Evolutionary conservation across 30 jellyfish, hydroid and myxozoan species (phyloP), one percentile per base, ranked within the genome.

Genomic region (Sanderia malayensis): DNA sequence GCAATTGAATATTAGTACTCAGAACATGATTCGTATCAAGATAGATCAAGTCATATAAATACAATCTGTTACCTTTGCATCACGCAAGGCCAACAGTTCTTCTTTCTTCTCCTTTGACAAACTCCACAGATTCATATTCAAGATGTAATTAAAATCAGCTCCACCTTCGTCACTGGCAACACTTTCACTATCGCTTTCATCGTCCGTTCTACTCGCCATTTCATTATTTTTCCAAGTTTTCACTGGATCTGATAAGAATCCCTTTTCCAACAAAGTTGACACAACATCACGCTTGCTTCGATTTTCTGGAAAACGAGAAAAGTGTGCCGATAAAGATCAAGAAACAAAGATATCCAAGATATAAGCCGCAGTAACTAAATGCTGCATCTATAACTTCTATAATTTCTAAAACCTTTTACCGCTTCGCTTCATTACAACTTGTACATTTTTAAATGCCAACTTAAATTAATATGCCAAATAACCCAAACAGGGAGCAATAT

Each of bases 161-260:
- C 97, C 97, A 62, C 66, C 71, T 30, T 47, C 84, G 17, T 63
- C 85, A 63, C 95, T 71, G 24, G 73, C 53, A 64, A 84, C 82
- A 23, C 90, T 73, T 10, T 83, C 89, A 1, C 83, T 90, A 49
- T 77, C 94, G 74, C 96, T 86, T 15, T 67, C 95, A 78, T 78
- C 85, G 37, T 73, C 84, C 52, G 57, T 7, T n/a, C 20, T 20
- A 0, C 3, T 44, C 17, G 68, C 89, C 58, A 59, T 58, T 11
- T 44, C 64, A 22, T 77, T 25, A 44, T 64, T 65, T 53, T 83
- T 90, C 97, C 97, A 90, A 25, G 94, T 73, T 68, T 93, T 93
- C 49, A 93, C 99, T 19, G 99, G 99, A 65, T 93, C 99, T 1
- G 99, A 79, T 9, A 58, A 46, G 73, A 31, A 93, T 2, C 95